phyloP scores from a whole-genome alignment of 2,113 vertebrate species.

The Lagenorhynchus albirostris region DNA sequence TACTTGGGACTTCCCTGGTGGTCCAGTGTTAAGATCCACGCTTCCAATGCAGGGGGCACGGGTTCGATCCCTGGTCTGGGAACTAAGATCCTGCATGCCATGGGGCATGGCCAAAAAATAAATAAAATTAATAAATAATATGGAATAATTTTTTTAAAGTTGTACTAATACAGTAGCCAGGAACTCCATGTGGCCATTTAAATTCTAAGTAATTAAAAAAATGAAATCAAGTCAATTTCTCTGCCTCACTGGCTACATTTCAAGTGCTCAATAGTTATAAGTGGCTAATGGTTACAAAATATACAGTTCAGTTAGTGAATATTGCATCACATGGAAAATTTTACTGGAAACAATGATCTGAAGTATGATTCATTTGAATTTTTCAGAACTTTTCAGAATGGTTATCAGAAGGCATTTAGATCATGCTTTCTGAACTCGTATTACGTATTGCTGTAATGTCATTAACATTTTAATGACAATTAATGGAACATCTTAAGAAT shows the following conservation, averaged over 20 bases:
- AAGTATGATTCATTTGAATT: neutral
- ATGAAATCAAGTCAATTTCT: neutral
- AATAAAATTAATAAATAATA: neutral
- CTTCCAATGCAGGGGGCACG: neutral
- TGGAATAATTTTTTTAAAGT: neutral
- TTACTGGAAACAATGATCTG: neutral
- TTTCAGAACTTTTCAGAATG: neutral
- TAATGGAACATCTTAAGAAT: neutral
- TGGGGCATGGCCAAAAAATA: neutral
- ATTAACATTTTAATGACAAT: neutral
- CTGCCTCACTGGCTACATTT: neutral
- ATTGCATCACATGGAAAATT: too few relatives aligned
- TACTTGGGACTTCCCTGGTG: neutral
- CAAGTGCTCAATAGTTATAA: neutral
- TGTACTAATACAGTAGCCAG: neutral
- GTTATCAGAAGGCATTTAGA: neutral
- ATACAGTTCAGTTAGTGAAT: fast-evolving
- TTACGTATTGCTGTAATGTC: neutral
- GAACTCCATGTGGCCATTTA: neutral
- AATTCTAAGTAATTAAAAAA: neutral
- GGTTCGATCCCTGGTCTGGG: neutral
- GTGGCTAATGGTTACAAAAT: fast-evolving
- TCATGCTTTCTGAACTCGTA: neutral
- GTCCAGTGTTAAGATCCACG: neutral
- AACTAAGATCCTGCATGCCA: neutral